phyloP scores from a whole-genome alignment of 2,797 vertebrate species.

The Yasuhikotakia modesta region DNA sequence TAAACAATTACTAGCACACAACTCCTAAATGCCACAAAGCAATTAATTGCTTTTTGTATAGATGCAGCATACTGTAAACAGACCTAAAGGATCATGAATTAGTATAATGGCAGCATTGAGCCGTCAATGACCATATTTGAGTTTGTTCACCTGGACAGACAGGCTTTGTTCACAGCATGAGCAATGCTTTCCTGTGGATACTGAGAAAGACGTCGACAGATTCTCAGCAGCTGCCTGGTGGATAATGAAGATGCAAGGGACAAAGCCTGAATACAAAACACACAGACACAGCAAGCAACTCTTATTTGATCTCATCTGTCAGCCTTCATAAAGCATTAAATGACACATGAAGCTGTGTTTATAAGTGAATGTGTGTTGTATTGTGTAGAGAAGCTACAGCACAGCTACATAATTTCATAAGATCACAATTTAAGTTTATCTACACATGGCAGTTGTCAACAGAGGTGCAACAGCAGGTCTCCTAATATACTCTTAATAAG shows the following conservation, averaged over 20 bases:
- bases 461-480: no score
- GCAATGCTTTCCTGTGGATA: constrained; percentile 84
- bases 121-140: not conserved
- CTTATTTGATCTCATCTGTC: not conserved
- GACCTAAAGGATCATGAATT: not conserved
- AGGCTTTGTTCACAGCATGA: constrained; percentile 89
- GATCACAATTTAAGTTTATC: no score
- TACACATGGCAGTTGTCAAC: no score
- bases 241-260: constrained; percentile 93
- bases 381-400: no score
- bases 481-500: no score
- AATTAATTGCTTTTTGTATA: not conserved
- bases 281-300: constrained; percentile 35
- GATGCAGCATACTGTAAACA: no score
- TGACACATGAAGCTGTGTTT: no score
- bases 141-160: constrained; percentile 87
- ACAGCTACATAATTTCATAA: no score
- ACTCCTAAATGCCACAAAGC: not conserved
- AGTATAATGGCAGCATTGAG: not conserved
- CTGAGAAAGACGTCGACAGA: constrained; percentile 72
- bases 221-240: constrained; percentile 88
- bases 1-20: no score
- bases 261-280: constrained; percentile 76
- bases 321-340: no score
- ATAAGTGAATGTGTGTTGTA: no score